Evolutionary conservation across 1,140 invertebrate species (phyloP).

Genomic region (Drosophila miranda): DNA sequence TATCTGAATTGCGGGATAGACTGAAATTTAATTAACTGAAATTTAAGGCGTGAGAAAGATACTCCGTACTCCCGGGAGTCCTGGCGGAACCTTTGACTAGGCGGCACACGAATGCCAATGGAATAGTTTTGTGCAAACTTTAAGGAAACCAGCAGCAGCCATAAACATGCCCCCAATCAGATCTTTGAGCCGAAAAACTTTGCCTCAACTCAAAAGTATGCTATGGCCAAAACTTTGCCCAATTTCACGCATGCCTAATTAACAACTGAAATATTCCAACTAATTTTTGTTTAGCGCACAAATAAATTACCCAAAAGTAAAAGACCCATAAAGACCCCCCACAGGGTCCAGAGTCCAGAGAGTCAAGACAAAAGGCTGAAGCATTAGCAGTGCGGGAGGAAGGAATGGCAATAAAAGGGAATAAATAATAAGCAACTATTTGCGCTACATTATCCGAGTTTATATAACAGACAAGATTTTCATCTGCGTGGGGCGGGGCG

Average conservation of each 20-base stretch:
- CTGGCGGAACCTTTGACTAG: not conserved
- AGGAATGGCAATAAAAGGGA: slow-evolving; percentile 56
- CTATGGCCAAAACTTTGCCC: slow-evolving; percentile 42
- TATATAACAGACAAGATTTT: slow-evolving; percentile 59
- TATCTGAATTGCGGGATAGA: slow-evolving; percentile 65
- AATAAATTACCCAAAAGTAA: slow-evolving; percentile 62
- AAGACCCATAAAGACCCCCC: slow-evolving; percentile 42
- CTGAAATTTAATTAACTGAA: slow-evolving; percentile 78
- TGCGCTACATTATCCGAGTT: slow-evolving; percentile 79
- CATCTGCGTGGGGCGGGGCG: not conserved
- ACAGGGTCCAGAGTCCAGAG: too few relatives aligned
- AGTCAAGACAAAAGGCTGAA: slow-evolving; percentile 9
- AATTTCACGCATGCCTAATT: slow-evolving; percentile 78
- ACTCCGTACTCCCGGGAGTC: slow-evolving; percentile 4
- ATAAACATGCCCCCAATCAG: slow-evolving; percentile 16
- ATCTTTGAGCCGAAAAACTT: slow-evolving; percentile 7
- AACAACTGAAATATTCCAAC: slow-evolving; percentile 75
- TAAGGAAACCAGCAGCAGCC: not conserved
- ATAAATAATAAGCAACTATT: slow-evolving; percentile 80
- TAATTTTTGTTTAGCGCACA: slow-evolving; percentile 66
- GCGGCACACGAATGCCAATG: not conserved
- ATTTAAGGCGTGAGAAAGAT: slow-evolving; percentile 56
- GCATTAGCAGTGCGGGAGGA: not conserved
- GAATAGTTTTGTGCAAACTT: slow-evolving; percentile 32
- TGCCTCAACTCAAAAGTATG: slow-evolving; percentile 32